phyloP scores from a whole-genome alignment of 2,797 vertebrate species.

The Bovichtus variegatus region DNA sequence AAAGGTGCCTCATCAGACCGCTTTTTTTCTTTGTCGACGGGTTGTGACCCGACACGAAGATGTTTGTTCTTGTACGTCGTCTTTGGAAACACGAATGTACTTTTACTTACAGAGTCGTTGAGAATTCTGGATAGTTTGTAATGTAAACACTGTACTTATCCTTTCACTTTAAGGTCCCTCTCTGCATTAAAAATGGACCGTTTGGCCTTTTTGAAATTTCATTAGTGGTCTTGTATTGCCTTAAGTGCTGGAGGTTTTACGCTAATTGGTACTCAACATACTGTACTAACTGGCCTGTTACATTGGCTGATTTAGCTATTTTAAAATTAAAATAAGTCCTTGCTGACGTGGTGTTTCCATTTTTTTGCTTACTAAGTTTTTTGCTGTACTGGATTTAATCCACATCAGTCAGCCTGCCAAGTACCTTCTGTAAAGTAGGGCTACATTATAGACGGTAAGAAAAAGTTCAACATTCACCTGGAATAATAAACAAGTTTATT shows the following conservation, averaged over 20 bases:
- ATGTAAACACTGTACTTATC: not conserved
- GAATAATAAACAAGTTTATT: not conserved
- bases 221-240: not conserved
- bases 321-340: slow-evolving; percentile 1
- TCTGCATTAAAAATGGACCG: not conserved
- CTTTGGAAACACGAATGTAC: not conserved
- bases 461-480: not conserved
- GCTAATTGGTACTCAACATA: not conserved
- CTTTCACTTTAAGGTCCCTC: not conserved
- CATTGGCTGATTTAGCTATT: not conserved
- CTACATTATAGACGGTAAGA: not conserved
- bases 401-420: not conserved
- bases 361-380: slow-evolving; percentile 40
- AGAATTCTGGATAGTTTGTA: not conserved
- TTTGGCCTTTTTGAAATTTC: not conserved
- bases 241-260: not conserved
- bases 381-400: not conserved
- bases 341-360: slow-evolving; percentile 45
- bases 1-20: not conserved
- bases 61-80: not conserved
- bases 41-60: not conserved
- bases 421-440: not conserved
- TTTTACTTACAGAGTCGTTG: no score
- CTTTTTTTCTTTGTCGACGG: not conserved
- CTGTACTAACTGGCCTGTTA: not conserved